A percentile compares a stretch with the other conserved stretches of the same genome.
Conservation (phyloP, 2,888 invertebrate genomes). For the Glyphotaelius pellucidus region DNA sequence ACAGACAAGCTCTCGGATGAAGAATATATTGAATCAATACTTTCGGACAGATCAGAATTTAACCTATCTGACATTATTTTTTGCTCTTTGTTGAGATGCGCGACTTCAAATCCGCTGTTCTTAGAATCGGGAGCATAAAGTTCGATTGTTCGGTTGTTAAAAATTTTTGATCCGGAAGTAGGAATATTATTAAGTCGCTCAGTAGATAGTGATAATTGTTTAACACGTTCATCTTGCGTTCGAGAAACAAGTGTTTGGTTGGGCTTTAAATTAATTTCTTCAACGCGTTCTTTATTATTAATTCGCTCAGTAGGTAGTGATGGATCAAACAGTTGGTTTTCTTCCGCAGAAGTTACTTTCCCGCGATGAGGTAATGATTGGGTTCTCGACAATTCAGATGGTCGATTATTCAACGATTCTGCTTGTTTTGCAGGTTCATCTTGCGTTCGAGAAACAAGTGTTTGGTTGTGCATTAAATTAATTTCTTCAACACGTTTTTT, state of each 20-base stretch:
- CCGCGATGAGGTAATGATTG: not conserved
- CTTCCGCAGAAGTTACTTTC: not conserved
- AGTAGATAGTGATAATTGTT: too few relatives aligned
- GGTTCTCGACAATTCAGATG: not conserved
- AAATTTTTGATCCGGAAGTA: not conserved
- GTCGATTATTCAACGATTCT: not conserved
- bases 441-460: not conserved
- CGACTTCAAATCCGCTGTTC: not conserved
- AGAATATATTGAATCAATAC: not conserved
- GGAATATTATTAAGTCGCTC: not conserved
- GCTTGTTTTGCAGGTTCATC: not conserved
- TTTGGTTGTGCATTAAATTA: not conserved
- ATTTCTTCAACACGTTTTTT: not conserved
- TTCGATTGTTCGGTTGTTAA: not conserved
- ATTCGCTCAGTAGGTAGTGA: not conserved
- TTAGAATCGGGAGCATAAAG: not conserved
- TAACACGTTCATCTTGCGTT: too few relatives aligned
- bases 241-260: too few relatives aligned
- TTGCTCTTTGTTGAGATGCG: not conserved
- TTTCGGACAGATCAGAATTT: not conserved
- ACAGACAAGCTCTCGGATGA: not conserved
- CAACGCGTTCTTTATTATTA: too few relatives aligned
- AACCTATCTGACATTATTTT: not conserved
- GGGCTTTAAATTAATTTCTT: too few relatives aligned
- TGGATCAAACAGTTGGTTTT: not conserved